Conservation (phyloP, 2,888 invertebrate genomes). For the Eupithecia centaureata region DNA sequence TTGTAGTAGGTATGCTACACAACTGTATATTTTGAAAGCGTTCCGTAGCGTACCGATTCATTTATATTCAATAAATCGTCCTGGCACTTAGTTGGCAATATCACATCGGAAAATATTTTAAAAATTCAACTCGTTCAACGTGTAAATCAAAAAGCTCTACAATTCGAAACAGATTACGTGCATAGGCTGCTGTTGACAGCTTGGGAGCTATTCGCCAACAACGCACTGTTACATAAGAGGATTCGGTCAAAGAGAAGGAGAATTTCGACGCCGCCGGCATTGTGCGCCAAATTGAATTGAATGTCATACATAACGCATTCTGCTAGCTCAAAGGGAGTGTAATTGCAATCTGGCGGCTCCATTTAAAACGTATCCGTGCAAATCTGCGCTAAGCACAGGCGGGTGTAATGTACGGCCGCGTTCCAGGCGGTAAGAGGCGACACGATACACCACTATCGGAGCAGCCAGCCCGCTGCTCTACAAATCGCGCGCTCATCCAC, state of each 20-base stretch:
- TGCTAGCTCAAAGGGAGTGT: constrained; percentile 79
- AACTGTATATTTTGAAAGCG: constrained; percentile 6
- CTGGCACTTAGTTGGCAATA: constrained; percentile 16
- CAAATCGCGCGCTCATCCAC: constrained; percentile 73
- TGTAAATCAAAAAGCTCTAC: constrained; percentile 27
- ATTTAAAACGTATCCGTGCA: constrained; percentile 80
- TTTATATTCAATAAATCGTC: constrained; percentile 19
- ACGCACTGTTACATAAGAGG: constrained; percentile 70
- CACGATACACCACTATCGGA: constrained; percentile 46
- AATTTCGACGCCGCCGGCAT: constrained; percentile 75
- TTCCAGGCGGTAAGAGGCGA: constrained; percentile 13
- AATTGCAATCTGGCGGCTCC: constrained; percentile 79
- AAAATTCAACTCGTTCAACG: constrained; percentile 13
- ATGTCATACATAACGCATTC: constrained; percentile 79
- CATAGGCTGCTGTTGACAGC: constrained; percentile 55
- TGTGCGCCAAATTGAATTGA: constrained; percentile 80
- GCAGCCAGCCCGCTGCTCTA: constrained; percentile 54
- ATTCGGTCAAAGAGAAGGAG: constrained; percentile 75
- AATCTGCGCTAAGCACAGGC: constrained; percentile 67
- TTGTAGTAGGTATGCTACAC: constrained; percentile 4
- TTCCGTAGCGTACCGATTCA: constrained; percentile 15
- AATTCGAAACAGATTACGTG: constrained; percentile 25
- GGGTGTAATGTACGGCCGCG: constrained; percentile 22
- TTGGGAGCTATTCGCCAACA: constrained; percentile 66
- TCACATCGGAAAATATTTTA: constrained; percentile 9